These are phyloP conservation scores for Erpobdella octoculata DNA, from an alignment of 2,888 invertebrate species.

Conservation along the genomic window DNA sequence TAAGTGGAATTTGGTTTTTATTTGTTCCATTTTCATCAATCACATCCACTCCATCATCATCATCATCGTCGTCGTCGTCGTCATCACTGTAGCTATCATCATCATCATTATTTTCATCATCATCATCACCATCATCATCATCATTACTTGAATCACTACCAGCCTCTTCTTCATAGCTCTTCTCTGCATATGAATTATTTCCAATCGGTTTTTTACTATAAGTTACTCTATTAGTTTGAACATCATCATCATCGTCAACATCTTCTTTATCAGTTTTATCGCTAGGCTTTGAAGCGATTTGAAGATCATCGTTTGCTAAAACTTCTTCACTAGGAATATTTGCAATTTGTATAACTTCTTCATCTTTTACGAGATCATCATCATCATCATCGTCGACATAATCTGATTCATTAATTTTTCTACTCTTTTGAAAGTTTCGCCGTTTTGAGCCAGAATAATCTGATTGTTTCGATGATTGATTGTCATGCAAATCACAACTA, in stretches of 20 bases:
- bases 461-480: no score
- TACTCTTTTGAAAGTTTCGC: no score
- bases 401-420: no score
- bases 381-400: conserved; percentile 15
- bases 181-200: no score
- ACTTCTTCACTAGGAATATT: conserved; percentile 9
- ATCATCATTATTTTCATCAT: background rate
- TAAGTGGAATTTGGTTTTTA: no score
- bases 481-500: no score
- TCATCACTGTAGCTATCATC: background rate
- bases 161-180: background rate
- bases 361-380: conserved; percentile 2
- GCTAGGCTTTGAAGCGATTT: background rate
- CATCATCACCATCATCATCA: background rate
- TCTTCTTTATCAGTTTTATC: background rate
- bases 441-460: no score
- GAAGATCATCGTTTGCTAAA: background rate
- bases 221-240: no score
- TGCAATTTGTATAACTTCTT: background rate
- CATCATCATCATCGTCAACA: background rate
- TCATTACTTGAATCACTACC: background rate
- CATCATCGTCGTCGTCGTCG: background rate
- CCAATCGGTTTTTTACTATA: no score
- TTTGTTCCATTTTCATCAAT: background rate
- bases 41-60: background rate